Base-by-base conservation (phyloP, 64 coral and sea anemone species). In the Anthopleura sola region DNA sequence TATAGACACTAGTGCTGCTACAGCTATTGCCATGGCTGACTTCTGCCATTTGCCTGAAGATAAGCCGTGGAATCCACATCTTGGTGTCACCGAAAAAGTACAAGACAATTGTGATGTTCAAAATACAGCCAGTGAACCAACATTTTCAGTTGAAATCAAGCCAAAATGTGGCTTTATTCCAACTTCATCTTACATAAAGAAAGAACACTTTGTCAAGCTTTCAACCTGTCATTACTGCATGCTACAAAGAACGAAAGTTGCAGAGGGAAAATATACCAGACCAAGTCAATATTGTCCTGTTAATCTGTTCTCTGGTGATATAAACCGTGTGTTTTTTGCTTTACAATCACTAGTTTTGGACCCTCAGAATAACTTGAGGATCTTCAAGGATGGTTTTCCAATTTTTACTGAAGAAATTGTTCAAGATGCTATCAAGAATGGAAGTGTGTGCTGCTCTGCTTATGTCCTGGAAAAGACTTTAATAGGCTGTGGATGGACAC, bases 111-210 rank as follows among this genome's bases (percentile, higher is more conserved):
- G 18, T 69, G 51, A 21, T 53, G 46, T 37, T 62, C 10, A 2
- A 55, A 64, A 14, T 26, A 5, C 36, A 60, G 23, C 9, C 37
- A 56, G n/a, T 23, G 36, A 95, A 36, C 62, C 94, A 44, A 90
- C 87, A 49, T 86, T 97, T 55, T 92, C 90, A 79, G 90, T 97
- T 16, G 94, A 97, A 68, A 92, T 97, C 74, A 97, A 97, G 24
- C 94, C 94, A 37, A 97, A 97, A 23, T 97, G 90, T 78, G 94
- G 94, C 1, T 97, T 84, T 80, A 78, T 97, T 36, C 94, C 94
- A 20, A 38, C 60, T n/a, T 92, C 90, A 44, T 83, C 90, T 29
- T 84, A 86, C 60, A 68, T 97, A 3, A 75, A 83, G 29, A 19
- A 56, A 68, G 85, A 56, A 24, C 80, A 82, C 66, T 23, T 6